phyloP scores from a whole-genome alignment of 2,113 vertebrate species.

The Oxyruncus cristatus region DNA sequence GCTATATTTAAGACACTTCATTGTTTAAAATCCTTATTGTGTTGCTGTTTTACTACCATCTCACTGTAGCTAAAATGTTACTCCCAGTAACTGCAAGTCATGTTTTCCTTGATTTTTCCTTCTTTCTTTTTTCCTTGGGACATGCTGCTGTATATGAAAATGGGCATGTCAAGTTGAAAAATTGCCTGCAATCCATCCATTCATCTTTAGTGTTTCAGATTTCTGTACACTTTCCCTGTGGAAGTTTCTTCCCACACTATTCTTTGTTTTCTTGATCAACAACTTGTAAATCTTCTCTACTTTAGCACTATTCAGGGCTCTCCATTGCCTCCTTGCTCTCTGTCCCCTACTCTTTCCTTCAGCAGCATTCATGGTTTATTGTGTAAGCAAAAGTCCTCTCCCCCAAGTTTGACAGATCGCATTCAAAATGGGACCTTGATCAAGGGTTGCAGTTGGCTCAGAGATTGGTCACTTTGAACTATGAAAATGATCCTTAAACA shows the following conservation, averaged over 20 bases:
- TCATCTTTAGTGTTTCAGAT: not conserved
- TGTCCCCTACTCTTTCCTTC: not conserved
- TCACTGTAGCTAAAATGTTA: not conserved
- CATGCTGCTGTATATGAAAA: not conserved
- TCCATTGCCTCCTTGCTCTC: not conserved
- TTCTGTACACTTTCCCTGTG: not conserved
- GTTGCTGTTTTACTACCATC: not conserved
- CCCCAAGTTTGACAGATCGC: not conserved
- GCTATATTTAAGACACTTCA: not conserved
- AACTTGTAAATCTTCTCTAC: not conserved
- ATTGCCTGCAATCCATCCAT: not conserved
- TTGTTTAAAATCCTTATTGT: not conserved
- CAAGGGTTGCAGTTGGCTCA: not conserved
- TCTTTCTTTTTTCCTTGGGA: not conserved
- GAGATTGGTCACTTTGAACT: not conserved
- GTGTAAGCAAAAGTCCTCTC: not conserved
- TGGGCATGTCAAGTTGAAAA: not conserved
- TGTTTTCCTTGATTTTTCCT: not conserved
- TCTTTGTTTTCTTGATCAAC: not conserved
- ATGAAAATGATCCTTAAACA: not conserved
- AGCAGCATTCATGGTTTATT: not conserved
- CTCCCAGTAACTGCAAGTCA: not conserved
- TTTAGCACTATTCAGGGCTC: not conserved
- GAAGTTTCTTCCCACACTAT: not conserved
- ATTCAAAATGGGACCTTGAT: not conserved